Conservation (phyloP, 2,797 vertebrate species). For the Platalea minor region DNA sequence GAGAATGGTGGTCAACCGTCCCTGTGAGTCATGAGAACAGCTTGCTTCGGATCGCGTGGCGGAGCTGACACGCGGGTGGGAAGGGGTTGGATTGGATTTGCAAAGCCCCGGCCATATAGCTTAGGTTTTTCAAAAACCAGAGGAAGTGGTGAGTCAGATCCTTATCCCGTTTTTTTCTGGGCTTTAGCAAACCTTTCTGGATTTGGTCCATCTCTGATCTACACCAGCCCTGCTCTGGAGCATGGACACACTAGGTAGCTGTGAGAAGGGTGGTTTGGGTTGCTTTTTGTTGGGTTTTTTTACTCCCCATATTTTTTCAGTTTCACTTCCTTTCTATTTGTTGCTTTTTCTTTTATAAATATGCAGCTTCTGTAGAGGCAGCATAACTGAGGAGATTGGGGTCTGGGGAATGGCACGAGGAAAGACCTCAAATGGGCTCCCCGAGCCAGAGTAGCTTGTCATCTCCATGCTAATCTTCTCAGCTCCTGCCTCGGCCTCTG, state of each 20-base stretch:
- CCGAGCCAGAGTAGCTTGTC: not conserved
- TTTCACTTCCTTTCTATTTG: not conserved
- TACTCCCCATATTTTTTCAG: not conserved
- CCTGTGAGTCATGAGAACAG: constrained; percentile 42
- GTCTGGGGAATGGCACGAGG: not conserved
- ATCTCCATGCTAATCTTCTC: constrained; percentile 22
- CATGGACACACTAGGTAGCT: not conserved
- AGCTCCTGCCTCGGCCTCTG: not conserved
- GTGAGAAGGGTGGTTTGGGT: not conserved
- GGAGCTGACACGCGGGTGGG: not conserved
- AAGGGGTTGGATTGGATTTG: not conserved
- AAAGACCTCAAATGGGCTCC: not conserved
- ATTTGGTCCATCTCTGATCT: not conserved
- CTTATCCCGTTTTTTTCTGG: not conserved
- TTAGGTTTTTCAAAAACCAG: not conserved
- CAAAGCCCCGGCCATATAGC: not conserved
- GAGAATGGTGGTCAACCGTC: constrained; percentile 27
- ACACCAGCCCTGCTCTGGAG: not conserved
- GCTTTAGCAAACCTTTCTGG: constrained; percentile 12
- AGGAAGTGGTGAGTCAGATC: constrained; percentile 50
- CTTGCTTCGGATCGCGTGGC: not conserved
- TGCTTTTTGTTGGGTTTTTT: not conserved
- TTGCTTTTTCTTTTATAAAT: not conserved
- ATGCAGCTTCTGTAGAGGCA: not conserved
- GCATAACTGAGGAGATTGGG: accelerated